Evolutionary conservation across 2,797 vertebrate species (phyloP).

Genomic region (Eutrigla gurnardus): DNA sequence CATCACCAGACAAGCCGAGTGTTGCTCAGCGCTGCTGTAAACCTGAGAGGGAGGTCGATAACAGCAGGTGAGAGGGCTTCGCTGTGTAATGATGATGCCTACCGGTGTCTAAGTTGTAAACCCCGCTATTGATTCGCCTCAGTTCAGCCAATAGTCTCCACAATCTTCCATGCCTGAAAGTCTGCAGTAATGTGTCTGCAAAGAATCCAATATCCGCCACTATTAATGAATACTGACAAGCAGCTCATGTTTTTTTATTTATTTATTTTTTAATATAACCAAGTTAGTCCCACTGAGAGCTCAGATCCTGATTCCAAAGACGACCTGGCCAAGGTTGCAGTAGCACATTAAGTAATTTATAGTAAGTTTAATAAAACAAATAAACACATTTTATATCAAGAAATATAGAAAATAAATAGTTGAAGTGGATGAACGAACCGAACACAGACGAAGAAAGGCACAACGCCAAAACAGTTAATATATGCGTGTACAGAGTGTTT

Average conservation of each 20-base stretch:
- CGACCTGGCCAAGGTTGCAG: slow-evolving; percentile 50
- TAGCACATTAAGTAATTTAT: slow-evolving; percentile 57
- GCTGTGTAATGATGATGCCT: slow-evolving; percentile 81
- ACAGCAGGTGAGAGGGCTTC: slow-evolving; percentile 81
- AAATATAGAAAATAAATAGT: slow-evolving; percentile 37
- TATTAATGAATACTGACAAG: slow-evolving; percentile 75
- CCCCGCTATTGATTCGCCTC: slow-evolving; percentile 80
- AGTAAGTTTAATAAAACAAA: slow-evolving; percentile 54
- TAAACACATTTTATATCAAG: slow-evolving; percentile 59
- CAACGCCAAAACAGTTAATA: slow-evolving; percentile 53
- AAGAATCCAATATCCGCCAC: slow-evolving; percentile 70
- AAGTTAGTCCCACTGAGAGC: slow-evolving; percentile 63
- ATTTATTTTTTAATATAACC: slow-evolving; percentile 67
- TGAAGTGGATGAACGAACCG: slow-evolving; percentile 26
- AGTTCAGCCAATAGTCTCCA: slow-evolving; percentile 73
- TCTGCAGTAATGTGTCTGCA: slow-evolving; percentile 73
- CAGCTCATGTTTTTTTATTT: slow-evolving; percentile 64
- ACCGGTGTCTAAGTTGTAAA: slow-evolving; percentile 83
- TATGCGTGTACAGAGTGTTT: slow-evolving; percentile 61
- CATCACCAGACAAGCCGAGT: slow-evolving; percentile 74
- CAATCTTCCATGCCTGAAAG: slow-evolving; percentile 65
- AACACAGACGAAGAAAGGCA: slow-evolving; percentile 26
- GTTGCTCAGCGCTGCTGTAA: slow-evolving; percentile 66
- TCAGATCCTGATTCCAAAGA: slow-evolving; percentile 63
- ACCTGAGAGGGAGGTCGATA: slow-evolving; percentile 75